Evolutionary conservation across 37 sponge, comb jelly and placozoan genomes (phyloP).

Genomic region (Tethya wilhelma): DNA sequence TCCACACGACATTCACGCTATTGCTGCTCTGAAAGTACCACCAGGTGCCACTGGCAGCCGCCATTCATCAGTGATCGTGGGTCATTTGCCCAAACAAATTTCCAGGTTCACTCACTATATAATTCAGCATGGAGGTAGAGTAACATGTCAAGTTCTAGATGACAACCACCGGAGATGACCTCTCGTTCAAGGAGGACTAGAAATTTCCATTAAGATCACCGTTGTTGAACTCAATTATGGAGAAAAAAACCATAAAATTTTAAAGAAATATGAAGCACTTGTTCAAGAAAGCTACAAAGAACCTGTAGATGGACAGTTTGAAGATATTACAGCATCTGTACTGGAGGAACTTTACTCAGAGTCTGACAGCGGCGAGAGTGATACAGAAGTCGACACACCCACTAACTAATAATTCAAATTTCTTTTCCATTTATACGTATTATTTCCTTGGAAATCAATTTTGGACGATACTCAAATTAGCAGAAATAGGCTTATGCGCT

Average conservation of each 20-base stretch:
- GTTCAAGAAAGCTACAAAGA: conserved; percentile 39
- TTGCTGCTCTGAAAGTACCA: conserved; percentile 21
- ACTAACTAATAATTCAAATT: no score
- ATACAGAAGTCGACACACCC: no score
- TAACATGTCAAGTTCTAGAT: conserved; percentile 12
- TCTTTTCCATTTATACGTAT: no score
- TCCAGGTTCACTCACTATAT: conserved; percentile 41
- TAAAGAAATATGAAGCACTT: conserved; percentile 23
- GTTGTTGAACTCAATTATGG: conserved; percentile 2
- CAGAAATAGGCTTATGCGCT: no score
- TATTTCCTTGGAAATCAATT: no score
- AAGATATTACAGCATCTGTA: conserved; percentile 33
- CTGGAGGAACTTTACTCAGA: neutral
- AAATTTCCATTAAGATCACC: conserved; percentile 45
- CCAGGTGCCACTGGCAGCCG: conserved; percentile 5
- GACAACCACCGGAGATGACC: neutral
- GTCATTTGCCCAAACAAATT: conserved; percentile 53
- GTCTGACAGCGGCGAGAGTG: neutral
- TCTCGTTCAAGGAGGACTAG: conserved; percentile 1
- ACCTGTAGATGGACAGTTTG: conserved; percentile 51
- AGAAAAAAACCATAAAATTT: conserved; percentile 17
- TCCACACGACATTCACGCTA: conserved; percentile 38
- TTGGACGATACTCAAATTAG: no score
- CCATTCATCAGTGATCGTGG: no score
- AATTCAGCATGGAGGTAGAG: conserved; percentile 38